phyloP scores from a whole-genome alignment of 2,797 vertebrate species.

The Trachops cirrhosus region DNA sequence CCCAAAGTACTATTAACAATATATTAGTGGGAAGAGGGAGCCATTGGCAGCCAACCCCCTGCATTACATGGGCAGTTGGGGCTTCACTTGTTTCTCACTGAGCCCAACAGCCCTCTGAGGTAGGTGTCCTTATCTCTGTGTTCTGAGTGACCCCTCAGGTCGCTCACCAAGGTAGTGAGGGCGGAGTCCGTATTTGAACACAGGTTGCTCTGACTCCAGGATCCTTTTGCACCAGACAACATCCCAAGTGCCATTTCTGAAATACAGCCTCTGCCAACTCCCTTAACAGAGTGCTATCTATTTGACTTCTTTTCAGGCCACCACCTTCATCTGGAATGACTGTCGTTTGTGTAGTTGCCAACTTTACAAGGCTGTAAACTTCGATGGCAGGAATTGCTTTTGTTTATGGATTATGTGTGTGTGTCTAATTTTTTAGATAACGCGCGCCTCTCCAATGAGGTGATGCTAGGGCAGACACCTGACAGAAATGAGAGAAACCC shows the following conservation, averaged over 20 bases:
- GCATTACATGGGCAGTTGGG: rapidly evolving
- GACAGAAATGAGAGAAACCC: background rate
- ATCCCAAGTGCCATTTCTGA: background rate
- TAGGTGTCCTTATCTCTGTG: background rate
- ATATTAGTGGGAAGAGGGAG: background rate
- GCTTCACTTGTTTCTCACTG: background rate
- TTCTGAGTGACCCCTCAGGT: background rate
- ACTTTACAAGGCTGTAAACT: background rate
- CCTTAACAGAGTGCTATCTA: background rate
- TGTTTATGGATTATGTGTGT: background rate
- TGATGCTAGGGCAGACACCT: background rate
- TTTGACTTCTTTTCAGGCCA: background rate
- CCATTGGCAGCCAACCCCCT: background rate
- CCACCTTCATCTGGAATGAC: background rate
- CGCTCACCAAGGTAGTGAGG: background rate
- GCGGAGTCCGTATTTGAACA: background rate
- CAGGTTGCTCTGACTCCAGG: background rate
- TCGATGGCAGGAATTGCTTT: background rate
- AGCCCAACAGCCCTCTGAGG: background rate
- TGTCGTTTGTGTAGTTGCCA: background rate
- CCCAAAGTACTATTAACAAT: background rate
- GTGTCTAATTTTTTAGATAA: background rate
- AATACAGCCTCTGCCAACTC: background rate
- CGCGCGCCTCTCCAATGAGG: background rate
- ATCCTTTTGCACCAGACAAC: background rate